phyloP scores from a whole-genome alignment of 1,140 invertebrate genomes.

The Spodoptera frugiperda region DNA sequence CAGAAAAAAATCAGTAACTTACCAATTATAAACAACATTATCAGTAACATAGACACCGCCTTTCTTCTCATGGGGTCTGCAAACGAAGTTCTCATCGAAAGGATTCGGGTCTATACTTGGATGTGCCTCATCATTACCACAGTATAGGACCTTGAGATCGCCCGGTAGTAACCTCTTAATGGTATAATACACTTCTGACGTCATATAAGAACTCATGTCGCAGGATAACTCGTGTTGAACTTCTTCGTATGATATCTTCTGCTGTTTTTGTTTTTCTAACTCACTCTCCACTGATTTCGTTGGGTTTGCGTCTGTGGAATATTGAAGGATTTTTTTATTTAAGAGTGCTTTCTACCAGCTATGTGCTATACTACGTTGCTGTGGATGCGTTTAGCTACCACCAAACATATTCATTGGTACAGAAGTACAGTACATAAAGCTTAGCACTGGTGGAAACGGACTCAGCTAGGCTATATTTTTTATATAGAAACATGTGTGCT shows the following conservation, averaged over 20 bases:
- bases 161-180: constrained; percentile 94
- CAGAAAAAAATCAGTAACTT: constrained; percentile 66
- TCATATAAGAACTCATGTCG: constrained; percentile 92
- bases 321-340: background rate
- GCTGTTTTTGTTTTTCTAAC: constrained; percentile 67
- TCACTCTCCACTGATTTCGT: constrained; percentile 76
- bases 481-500: too few relatives aligned
- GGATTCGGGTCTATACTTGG: constrained; percentile 88
- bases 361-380: too few relatives aligned
- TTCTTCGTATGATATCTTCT: constrained; percentile 70
- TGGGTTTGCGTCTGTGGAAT: constrained; percentile 78
- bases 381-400: too few relatives aligned
- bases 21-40: constrained; percentile 95
- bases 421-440: too few relatives aligned
- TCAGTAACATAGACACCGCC: constrained; percentile 94
- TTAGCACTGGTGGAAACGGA: too few relatives aligned
- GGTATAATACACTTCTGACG: constrained; percentile 92
- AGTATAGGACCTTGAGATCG: constrained; percentile 93
- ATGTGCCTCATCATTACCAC: constrained; percentile 77
- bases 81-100: constrained; percentile 88
- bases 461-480: too few relatives aligned
- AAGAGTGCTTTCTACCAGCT: too few relatives aligned
- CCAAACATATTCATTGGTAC: too few relatives aligned
- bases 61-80: constrained; percentile 89
- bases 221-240: constrained; percentile 88